Percentiles rank a stretch among this genome's conserved stretches.
phyloP scores from a whole-genome alignment of 2,888 invertebrate genomes.

The Apoda limacodes region DNA sequence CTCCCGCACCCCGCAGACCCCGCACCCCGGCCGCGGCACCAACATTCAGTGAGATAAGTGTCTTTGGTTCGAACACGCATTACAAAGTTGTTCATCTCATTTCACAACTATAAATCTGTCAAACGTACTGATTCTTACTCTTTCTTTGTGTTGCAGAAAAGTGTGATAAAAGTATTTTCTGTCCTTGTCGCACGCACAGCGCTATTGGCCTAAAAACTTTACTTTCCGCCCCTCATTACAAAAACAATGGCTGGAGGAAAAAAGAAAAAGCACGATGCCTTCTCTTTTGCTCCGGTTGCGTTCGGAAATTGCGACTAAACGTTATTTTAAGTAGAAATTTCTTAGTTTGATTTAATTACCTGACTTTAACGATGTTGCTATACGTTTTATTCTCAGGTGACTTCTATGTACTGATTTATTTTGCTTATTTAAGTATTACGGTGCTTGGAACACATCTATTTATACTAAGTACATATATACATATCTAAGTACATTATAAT shows the following conservation, averaged over 20 bases:
- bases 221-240: constrained; percentile 34
- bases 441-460: no score
- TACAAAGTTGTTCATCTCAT: constrained; percentile 14
- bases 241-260: constrained; percentile 35
- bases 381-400: no score
- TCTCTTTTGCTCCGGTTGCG: constrained; percentile 22
- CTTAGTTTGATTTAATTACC: constrained; percentile 29
- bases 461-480: no score
- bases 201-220: constrained; percentile 41
- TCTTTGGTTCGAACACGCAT: constrained; percentile 15
- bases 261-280: constrained; percentile 21
- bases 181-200: constrained; percentile 25
- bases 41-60: no score
- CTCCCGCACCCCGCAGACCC: no score
- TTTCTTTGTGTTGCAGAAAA: constrained; percentile 24
- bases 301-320: constrained; percentile 28
- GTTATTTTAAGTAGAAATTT: constrained; percentile 36
- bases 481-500: no score
- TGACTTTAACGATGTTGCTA: no score
- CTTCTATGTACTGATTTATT: no score
- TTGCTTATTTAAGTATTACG: no score
- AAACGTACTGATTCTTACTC: constrained; percentile 24
- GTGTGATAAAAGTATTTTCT: constrained; percentile 20
- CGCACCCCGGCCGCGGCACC: no score
- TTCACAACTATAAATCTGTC: constrained; percentile 27